A percentile compares a stretch with the other conserved stretches of the same genome.
Evolutionary conservation across 2,797 vertebrate genomes (phyloP).

Genomic region (Lepidocolaptes lacrymiger): DNA sequence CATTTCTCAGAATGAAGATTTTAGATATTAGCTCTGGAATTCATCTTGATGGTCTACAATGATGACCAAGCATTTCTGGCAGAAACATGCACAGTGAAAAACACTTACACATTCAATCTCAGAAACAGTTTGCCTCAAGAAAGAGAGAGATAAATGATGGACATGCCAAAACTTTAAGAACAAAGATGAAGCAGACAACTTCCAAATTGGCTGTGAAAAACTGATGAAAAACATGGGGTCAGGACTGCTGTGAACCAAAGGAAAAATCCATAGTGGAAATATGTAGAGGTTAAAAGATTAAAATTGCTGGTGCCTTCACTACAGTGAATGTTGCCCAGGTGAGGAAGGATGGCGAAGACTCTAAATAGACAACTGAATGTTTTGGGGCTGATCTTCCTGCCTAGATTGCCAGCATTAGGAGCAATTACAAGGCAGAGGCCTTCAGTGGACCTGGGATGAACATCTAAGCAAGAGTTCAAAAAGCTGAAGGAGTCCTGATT

Average conservation of each 20-base stretch:
- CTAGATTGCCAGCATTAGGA: background rate
- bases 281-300: background rate
- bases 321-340: background rate
- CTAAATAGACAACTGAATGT: background rate
- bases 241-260: background rate
- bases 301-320: background rate
- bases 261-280: background rate
- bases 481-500: background rate
- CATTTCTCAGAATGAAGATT: background rate
- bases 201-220: background rate
- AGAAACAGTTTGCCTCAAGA: background rate
- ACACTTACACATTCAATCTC: background rate
- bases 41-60: background rate
- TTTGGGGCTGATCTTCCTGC: background rate
- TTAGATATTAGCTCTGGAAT: background rate
- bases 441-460: background rate
- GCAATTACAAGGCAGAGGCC: background rate
- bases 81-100: background rate
- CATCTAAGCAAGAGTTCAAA: background rate
- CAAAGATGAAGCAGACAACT: background rate
- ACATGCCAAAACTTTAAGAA: background rate
- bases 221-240: background rate
- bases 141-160: background rate
- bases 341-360: background rate
- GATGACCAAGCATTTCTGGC: background rate